Base-by-base conservation (phyloP, 2,113 vertebrate genomes). In the Pseudorhombus dupliciocellatus region DNA sequence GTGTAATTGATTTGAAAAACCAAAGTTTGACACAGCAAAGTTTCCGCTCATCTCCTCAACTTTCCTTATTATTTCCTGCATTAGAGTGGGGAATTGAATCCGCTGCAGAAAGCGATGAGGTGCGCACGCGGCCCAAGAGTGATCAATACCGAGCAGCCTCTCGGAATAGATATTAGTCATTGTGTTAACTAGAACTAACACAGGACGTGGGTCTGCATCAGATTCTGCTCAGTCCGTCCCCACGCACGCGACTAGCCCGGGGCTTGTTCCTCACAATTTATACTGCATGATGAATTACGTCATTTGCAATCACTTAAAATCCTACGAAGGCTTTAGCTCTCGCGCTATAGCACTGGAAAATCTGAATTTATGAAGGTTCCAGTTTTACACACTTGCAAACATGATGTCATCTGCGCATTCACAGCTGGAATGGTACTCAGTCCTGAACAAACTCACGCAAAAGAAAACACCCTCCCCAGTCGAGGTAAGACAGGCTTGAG, bases 131-230 rank as follows among this genome's bases (percentile, higher is more conserved):
- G 50, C 58, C 53, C 5, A 26, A 68, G 37, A 20, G 8, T 26
- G 37, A 90, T 83, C 80, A 3, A 88, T 53, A 73, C 50, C 44
- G 73, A 79, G 11, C 0, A 40, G 75, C 66, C 31, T 63, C 60
- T 66, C 65, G 55, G 83, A 87, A 86, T 84, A 80, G 72, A 86
- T 81, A 78, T 81, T 67, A 65, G 70, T 79, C 65, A 65, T 63
- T 65, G 62, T 79, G 76, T 88, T 88, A 79, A 84, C 82, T 63
- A 20, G 44, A 62, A 65, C 68, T 86, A 74, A 24, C 52, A 42
- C 24, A 30, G 34, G 58, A 77, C 53, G 22, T 71, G 70, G 42
- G 57, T 62, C 55, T 66, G 80, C 57, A 77, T 75, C 61, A 2
- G 18, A 55, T 31, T 58, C 60, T 9, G 31, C 65, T 30, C 56